These are phyloP conservation scores for Mus pahari DNA, from an alignment of 2,113 vertebrate genomes.

Conservation along the genomic window DNA sequence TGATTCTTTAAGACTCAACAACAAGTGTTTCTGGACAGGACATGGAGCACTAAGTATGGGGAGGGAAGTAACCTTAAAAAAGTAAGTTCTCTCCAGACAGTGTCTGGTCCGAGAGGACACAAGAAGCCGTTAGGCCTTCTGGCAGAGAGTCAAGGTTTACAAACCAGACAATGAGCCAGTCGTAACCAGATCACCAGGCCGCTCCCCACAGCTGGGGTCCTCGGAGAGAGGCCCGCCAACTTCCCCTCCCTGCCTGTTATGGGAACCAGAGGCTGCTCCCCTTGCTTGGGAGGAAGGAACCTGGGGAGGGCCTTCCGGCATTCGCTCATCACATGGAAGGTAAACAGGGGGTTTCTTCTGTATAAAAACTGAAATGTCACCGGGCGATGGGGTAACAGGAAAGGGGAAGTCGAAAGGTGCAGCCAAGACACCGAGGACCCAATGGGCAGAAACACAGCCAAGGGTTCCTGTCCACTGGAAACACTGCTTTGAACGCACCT, in stretches of 20 bases:
- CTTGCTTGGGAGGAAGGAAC: not conserved
- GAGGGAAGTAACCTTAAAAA: slow-evolving; percentile 66
- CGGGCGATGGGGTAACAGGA: not conserved
- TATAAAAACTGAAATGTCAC: not conserved
- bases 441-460: not conserved
- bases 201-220: not conserved
- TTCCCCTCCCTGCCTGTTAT: not conserved
- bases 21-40: slow-evolving; percentile 32
- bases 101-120: not conserved
- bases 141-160: slow-evolving; percentile 37
- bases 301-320: not conserved
- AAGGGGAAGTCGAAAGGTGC: not conserved
- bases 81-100: slow-evolving; percentile 57
- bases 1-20: not conserved
- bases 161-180: not conserved
- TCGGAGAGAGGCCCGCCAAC: not conserved
- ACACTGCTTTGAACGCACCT: not conserved
- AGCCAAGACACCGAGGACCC: not conserved
- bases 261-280: not conserved
- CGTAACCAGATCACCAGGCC: not conserved
- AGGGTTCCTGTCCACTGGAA: not conserved
- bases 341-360: not conserved
- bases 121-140: slow-evolving; percentile 3
- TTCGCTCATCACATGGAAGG: not conserved
- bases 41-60: not conserved